Percentiles rank a stretch among this genome's conserved stretches.
Conservation (phyloP, 2,113 vertebrate genomes). For the Cercopithecus mona region DNA sequence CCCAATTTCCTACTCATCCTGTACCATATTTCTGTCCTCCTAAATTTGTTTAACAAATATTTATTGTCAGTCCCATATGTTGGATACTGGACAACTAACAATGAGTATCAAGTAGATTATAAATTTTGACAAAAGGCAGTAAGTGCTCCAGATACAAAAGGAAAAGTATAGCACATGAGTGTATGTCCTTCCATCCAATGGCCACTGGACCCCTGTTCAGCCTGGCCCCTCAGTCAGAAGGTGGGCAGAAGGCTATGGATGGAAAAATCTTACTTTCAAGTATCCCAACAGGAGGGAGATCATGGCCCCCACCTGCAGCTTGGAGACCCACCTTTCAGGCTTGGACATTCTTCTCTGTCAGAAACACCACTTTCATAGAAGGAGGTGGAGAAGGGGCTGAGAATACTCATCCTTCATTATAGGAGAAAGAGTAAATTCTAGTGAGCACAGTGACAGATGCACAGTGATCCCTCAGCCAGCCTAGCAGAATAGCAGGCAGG, state of each 20-base stretch:
- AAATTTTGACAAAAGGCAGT: neutral
- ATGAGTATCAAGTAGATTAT: neutral
- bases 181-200: neutral
- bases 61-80: neutral
- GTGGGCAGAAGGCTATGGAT: neutral
- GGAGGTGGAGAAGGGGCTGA: neutral
- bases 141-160: neutral
- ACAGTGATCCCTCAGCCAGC: neutral
- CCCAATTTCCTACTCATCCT: neutral
- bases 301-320: too few species aligned
- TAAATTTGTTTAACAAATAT: neutral
- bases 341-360: neutral
- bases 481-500: neutral
- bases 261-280: neutral
- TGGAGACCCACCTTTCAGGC: neutral
- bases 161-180: accelerated
- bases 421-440: neutral
- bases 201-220: neutral
- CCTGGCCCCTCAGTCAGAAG: neutral
- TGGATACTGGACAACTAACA: neutral
- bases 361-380: neutral
- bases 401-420: neutral
- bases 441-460: neutral
- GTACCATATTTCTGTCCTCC: neutral
- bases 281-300: neutral